phyloP scores from a whole-genome alignment of 2,113 vertebrate genomes.

The Zosterops pallidus region DNA sequence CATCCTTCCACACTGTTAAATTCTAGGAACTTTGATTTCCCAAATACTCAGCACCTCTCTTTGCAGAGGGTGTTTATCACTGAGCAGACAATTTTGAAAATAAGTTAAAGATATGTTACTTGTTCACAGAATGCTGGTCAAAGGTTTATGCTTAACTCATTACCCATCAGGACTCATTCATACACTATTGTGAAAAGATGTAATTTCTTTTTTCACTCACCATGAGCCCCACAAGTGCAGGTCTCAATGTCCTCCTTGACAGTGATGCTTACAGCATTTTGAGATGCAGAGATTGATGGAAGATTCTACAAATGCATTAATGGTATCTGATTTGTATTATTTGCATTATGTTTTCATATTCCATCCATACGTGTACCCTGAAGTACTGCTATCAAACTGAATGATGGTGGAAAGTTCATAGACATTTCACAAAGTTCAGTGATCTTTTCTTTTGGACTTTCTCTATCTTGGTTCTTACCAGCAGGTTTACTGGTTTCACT shows the following conservation, averaged over 20 bases:
- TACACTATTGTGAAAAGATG: background rate
- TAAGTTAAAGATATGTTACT: background rate
- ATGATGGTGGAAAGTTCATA: background rate
- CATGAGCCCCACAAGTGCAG: background rate
- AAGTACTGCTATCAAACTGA: background rate
- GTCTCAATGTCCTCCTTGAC: background rate
- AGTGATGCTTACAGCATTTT: background rate
- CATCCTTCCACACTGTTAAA: background rate
- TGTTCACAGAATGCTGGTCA: background rate
- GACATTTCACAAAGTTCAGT: background rate
- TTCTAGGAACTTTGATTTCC: background rate
- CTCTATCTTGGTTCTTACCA: background rate
- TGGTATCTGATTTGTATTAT: background rate
- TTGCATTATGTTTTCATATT: background rate
- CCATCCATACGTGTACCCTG: background rate
- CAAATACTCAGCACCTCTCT: background rate
- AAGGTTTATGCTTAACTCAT: background rate
- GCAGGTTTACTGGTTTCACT: background rate
- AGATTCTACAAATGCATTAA: background rate
- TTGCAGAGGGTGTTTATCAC: background rate
- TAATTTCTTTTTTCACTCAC: background rate
- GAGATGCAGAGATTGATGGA: background rate
- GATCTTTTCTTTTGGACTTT: background rate
- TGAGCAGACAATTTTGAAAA: background rate
- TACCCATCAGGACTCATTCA: background rate